Conservation (phyloP, 2,888 invertebrate genomes). For the Neuroscelio doddi region DNA sequence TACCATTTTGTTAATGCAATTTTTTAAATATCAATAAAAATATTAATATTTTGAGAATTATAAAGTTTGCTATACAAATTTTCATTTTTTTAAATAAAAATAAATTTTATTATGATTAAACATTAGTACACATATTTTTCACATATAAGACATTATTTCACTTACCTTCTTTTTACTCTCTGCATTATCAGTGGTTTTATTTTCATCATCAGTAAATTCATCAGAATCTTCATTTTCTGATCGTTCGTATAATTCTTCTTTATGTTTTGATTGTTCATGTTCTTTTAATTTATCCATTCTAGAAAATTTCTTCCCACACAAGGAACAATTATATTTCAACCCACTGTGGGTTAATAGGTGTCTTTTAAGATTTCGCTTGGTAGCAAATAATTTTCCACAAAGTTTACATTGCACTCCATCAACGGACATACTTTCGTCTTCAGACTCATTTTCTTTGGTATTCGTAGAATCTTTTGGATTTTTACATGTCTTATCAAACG, state of each 20-base stretch:
- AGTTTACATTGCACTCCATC: conserved; percentile 63
- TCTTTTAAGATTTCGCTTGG: conserved; percentile 64
- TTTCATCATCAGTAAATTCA: conserved; percentile 57
- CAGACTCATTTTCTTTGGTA: conserved; percentile 8
- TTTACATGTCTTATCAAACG: conserved; percentile 6
- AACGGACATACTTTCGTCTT: conserved; percentile 55
- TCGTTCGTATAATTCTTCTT: conserved; percentile 58
- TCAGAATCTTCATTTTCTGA: conserved; percentile 59
- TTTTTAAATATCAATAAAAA: too few species aligned
- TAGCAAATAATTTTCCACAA: conserved; percentile 65
- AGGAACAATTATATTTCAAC: conserved; percentile 61
- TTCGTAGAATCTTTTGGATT: conserved; percentile 11
- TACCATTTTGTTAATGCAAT: too few species aligned
- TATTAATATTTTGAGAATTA: too few species aligned
- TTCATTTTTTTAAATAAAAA: too few species aligned
- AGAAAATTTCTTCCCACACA: conserved; percentile 65
- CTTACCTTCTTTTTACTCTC: conserved; percentile 59
- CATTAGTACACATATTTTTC: too few species aligned
- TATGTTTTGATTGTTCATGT: conserved; percentile 66
- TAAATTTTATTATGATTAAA: too few species aligned
- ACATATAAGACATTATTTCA: too few species aligned
- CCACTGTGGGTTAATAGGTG: conserved; percentile 66
- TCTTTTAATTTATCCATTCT: conserved; percentile 64
- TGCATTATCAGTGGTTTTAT: conserved; percentile 47
- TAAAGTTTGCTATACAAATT: too few species aligned